phyloP scores from a whole-genome alignment of 2,113 vertebrate genomes.

The Apus apus region DNA sequence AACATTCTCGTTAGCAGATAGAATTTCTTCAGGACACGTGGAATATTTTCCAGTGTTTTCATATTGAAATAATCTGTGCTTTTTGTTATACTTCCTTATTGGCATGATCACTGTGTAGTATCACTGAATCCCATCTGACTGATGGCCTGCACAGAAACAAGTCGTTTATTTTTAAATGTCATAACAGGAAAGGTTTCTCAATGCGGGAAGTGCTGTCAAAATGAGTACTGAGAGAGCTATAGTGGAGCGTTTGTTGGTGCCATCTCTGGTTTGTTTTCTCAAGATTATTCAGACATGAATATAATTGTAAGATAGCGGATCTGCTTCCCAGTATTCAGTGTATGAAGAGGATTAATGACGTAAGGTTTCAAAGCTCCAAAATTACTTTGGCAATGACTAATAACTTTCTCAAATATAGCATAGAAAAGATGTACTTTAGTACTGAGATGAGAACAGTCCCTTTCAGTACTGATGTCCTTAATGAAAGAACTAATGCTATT shows the following conservation, averaged over 20 bases:
- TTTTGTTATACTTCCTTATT: neutral
- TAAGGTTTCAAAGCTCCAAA: neutral
- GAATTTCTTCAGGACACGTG: neutral
- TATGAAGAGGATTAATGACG: neutral
- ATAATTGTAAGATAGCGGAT: neutral
- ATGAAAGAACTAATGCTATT: constrained; percentile 19
- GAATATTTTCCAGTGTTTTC: neutral
- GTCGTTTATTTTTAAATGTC: neutral
- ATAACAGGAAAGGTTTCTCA: neutral
- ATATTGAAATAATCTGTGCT: neutral
- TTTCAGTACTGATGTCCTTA: neutral
- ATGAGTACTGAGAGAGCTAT: neutral
- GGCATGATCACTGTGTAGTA: too few species aligned
- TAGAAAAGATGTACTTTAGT: neutral
- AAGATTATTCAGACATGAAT: neutral
- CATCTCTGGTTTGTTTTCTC: neutral
- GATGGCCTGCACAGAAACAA: neutral
- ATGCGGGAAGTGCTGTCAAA: neutral
- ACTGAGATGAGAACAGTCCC: neutral
- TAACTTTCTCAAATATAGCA: neutral
- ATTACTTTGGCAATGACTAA: neutral
- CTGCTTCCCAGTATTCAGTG: neutral
- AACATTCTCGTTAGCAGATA: neutral
- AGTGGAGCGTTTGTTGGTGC: neutral
- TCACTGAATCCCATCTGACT: neutral